Conservation (phyloP, 1,140 invertebrate genomes). For the Meloidogyne exigua region DNA sequence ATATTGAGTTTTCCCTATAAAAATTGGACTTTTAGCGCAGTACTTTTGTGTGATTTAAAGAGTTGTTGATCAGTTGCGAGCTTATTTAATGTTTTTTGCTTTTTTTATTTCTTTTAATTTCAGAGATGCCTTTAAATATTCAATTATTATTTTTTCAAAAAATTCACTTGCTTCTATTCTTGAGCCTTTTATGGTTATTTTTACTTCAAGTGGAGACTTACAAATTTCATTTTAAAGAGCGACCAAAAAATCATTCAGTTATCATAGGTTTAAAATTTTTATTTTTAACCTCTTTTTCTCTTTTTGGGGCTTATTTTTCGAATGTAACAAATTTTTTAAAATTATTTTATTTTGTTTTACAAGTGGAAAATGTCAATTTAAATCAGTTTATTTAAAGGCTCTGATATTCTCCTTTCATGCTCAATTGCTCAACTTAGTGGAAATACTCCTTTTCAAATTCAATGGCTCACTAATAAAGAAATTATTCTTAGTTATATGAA, state of each 20-base stretch:
- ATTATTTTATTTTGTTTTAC: neutral
- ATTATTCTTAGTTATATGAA: constrained; percentile 37
- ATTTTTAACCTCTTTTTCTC: neutral
- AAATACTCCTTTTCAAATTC: constrained; percentile 36
- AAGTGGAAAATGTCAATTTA: neutral
- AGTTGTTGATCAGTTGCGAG: too few species aligned
- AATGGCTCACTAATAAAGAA: constrained; percentile 44
- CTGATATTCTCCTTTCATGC: constrained; percentile 34
- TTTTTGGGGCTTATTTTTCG: neutral
- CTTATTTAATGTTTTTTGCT: neutral
- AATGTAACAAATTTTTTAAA: too few species aligned
- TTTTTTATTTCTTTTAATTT: neutral
- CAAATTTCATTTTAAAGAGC: constrained; percentile 34
- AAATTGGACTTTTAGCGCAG: too few species aligned
- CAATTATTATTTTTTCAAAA: neutral
- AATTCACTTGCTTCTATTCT: neutral
- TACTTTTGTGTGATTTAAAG: too few species aligned
- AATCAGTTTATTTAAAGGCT: neutral
- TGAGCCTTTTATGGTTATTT: neutral
- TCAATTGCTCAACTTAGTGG: constrained; percentile 29
- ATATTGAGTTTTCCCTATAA: too few species aligned
- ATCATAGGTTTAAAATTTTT: constrained; percentile 25
- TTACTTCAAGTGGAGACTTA: neutral
- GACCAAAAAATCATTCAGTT: constrained; percentile 38
- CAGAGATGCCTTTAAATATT: neutral